Percentiles rank a stretch among this genome's conserved stretches.
Conservation (phyloP, 2,113 vertebrate genomes). For the Vidua macroura region DNA sequence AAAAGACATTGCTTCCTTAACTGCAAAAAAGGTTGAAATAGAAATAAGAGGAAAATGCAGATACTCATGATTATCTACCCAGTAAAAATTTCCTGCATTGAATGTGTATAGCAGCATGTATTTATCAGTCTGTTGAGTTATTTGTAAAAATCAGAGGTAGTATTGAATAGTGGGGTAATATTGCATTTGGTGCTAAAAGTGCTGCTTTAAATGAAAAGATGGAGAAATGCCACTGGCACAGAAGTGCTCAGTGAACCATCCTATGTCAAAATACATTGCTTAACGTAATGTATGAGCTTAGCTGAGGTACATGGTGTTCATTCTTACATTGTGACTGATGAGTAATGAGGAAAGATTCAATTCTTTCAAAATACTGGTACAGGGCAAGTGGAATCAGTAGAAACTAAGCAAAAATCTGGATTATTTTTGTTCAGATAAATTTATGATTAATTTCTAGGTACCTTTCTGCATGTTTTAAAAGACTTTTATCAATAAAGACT, state of each 20-base stretch:
- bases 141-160: constrained; percentile 91
- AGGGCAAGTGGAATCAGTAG: not conserved
- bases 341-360: constrained; percentile 28
- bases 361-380: constrained; percentile 54
- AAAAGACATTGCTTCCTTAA: constrained; percentile 77
- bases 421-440: constrained; percentile 48
- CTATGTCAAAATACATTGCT: constrained; percentile 74
- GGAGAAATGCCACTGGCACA: constrained; percentile 63
- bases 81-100: constrained; percentile 77
- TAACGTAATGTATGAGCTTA: constrained; percentile 75
- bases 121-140: constrained; percentile 80
- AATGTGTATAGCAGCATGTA: constrained; percentile 84
- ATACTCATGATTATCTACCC: constrained; percentile 71
- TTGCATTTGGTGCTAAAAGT: constrained; percentile 87
- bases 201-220: constrained; percentile 76
- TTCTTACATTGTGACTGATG: constrained; percentile 70
- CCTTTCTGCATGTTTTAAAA: constrained; percentile 47
- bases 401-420: constrained; percentile 8
- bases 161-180: constrained; percentile 85
- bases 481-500: constrained; percentile 18
- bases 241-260: constrained; percentile 68
- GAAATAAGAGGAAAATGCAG: constrained; percentile 64
- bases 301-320: constrained; percentile 85
- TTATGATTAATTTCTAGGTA: constrained; percentile 53
- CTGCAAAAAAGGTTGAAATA: constrained; percentile 75